These are phyloP conservation scores for Polyommatus iphigenia DNA, from an alignment of 2,888 invertebrate species.

Conservation along the genomic window DNA sequence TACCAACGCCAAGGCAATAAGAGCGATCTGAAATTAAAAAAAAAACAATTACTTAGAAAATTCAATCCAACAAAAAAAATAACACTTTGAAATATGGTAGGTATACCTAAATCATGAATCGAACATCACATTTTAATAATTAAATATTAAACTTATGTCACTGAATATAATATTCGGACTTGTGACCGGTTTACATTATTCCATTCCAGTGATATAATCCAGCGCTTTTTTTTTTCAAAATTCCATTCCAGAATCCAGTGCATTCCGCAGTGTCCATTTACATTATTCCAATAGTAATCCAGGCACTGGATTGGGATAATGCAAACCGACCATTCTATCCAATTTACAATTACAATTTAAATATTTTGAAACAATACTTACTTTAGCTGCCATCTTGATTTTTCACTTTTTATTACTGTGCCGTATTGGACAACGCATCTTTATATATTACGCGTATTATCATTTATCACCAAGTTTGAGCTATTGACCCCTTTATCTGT, in stretches of 20 bases:
- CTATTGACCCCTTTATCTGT: slow-evolving; percentile 35
- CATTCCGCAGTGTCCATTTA: no score
- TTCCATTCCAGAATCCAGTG: no score
- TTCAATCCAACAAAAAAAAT: not conserved
- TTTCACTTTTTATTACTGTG: slow-evolving; percentile 14
- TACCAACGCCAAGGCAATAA: slow-evolving; percentile 12
- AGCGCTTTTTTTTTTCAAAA: not conserved
- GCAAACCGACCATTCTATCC: not conserved
- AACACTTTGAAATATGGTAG: no score
- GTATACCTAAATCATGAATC: no score
- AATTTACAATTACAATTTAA: not conserved
- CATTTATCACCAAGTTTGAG: slow-evolving; percentile 35
- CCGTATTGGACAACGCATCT: not conserved
- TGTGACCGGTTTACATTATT: no score
- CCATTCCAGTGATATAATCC: not conserved
- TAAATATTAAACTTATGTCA: no score
- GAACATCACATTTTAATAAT: no score
- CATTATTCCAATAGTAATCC: no score
- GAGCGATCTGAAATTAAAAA: slow-evolving; percentile 22
- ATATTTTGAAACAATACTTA: slow-evolving; percentile 39
- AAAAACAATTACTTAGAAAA: not conserved
- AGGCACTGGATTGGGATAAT: not conserved
- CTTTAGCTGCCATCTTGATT: slow-evolving; percentile 47
- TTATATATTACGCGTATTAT: slow-evolving; percentile 36
- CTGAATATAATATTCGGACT: no score